phyloP scores from a whole-genome alignment of 1,140 invertebrate species.

The Mactra quadrangularis region DNA sequence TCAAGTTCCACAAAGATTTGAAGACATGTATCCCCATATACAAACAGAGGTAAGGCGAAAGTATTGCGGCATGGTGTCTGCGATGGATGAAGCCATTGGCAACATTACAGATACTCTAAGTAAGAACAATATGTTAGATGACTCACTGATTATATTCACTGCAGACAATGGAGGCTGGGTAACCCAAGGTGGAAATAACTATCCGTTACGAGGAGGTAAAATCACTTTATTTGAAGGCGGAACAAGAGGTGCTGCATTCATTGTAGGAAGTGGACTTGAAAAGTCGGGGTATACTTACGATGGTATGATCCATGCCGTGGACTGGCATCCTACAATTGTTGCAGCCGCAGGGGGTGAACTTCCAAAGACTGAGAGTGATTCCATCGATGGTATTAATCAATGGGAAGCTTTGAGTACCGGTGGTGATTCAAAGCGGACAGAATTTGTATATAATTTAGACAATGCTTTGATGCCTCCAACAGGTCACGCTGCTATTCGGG shows the following conservation, averaged over 20 bases:
- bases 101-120: constrained; percentile 83
- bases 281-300: constrained; percentile 62
- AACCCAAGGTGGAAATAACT: constrained; percentile 70
- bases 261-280: constrained; percentile 60
- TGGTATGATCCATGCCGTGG: constrained; percentile 28
- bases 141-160: constrained; percentile 79
- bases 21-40: constrained; percentile 45
- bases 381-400: constrained; percentile 69
- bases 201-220: constrained; percentile 74
- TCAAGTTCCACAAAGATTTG: constrained; percentile 18
- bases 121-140: constrained; percentile 82
- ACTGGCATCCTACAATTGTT: constrained; percentile 33
- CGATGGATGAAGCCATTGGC: constrained; percentile 84
- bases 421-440: constrained; percentile 54
- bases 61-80: constrained; percentile 83
- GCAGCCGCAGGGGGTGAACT: constrained; percentile 15
- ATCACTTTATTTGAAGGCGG: constrained; percentile 76
- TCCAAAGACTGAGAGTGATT: constrained; percentile 35
- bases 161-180: constrained; percentile 68
- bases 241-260: constrained; percentile 70
- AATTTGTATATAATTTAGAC: constrained; percentile 74
- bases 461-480: constrained; percentile 10
- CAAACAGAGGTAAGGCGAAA: constrained; percentile 55
- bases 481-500: constrained; percentile 75
- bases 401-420: constrained; percentile 64